Conservation (phyloP, 2,888 invertebrate species). For the Phortica magna region DNA sequence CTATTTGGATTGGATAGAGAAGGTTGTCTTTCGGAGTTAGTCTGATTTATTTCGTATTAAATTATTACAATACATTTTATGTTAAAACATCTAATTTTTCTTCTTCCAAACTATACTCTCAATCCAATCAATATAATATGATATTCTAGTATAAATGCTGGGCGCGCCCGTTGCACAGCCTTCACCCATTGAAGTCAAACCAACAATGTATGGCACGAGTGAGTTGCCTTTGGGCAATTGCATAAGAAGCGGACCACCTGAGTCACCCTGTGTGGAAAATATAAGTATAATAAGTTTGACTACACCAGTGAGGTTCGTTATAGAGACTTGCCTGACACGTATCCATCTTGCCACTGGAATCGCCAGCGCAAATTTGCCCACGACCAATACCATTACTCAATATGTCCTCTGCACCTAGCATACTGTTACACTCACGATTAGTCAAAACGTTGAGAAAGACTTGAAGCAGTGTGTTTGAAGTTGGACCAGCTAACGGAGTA, state of each 20-base stretch:
- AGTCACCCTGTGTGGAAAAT: constrained; percentile 40
- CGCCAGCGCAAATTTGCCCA: constrained; percentile 47
- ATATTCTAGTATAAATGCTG: constrained; percentile 51
- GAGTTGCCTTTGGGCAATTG: constrained; percentile 31
- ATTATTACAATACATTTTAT: constrained; percentile 9
- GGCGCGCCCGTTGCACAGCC: constrained; percentile 49
- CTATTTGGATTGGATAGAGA: constrained; percentile 77
- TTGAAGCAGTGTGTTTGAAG: constrained; percentile 40
- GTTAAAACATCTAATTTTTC: constrained; percentile 3
- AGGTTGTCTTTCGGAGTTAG: constrained; percentile 66
- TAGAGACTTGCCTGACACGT: constrained; percentile 42
- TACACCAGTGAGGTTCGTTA: not conserved
- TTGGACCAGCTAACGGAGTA: constrained; percentile 41
- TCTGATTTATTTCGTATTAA: constrained; percentile 16
- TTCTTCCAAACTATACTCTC: constrained; percentile 53
- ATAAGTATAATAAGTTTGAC: no score
- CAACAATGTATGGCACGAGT: constrained; percentile 48
- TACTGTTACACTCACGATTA: constrained; percentile 34
- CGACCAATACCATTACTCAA: constrained; percentile 40
- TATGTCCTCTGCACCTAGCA: constrained; percentile 31
- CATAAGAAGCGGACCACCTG: constrained; percentile 43
- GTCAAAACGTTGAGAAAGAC: constrained; percentile 35
- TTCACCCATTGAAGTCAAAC: constrained; percentile 54
- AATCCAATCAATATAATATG: constrained; percentile 52
- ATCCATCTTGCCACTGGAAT: constrained; percentile 46